phyloP scores from a whole-genome alignment of 2,888 invertebrate species.

The Podotricha telesiphe region DNA sequence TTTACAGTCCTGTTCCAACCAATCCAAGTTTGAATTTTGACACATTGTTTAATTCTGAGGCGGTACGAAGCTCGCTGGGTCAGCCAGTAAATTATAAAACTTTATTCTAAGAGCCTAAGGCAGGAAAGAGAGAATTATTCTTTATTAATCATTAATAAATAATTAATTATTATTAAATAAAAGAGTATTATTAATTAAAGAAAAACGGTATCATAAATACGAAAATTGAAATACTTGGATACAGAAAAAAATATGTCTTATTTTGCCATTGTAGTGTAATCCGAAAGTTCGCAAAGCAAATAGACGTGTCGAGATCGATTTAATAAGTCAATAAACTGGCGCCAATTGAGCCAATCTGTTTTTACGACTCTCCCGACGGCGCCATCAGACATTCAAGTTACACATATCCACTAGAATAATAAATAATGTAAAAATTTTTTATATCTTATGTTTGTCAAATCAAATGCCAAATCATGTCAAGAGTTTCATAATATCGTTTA shows the following conservation, averaged over 20 bases:
- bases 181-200: no score
- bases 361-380: conserved; percentile 74
- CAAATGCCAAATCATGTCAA: no score
- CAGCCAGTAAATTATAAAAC: no score
- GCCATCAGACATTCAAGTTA: conserved; percentile 46
- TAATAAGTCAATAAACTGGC: conserved; percentile 79
- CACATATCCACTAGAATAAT: conserved; percentile 29
- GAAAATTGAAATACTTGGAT: conserved; percentile 12
- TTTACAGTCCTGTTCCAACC: no score
- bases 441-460: neutral
- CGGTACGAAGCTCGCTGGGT: no score
- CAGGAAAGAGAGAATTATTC: no score
- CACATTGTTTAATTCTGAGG: no score
- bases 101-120: no score
- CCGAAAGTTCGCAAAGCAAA: conserved; percentile 45
- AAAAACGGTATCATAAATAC: neutral
- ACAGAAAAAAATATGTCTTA: conserved; percentile 6
- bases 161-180: no score
- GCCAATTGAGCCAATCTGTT: conserved; percentile 68
- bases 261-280: conserved; percentile 35
- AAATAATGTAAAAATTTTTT: conserved; percentile 28
- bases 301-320: conserved; percentile 72
- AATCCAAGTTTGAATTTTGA: no score
- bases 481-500: no score
- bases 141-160: no score